A percentile compares a stretch with the other conserved stretches of the same genome.
Evolutionary conservation across 2,113 vertebrate genomes (phyloP).

Genomic region (Hiodon tergisus): DNA sequence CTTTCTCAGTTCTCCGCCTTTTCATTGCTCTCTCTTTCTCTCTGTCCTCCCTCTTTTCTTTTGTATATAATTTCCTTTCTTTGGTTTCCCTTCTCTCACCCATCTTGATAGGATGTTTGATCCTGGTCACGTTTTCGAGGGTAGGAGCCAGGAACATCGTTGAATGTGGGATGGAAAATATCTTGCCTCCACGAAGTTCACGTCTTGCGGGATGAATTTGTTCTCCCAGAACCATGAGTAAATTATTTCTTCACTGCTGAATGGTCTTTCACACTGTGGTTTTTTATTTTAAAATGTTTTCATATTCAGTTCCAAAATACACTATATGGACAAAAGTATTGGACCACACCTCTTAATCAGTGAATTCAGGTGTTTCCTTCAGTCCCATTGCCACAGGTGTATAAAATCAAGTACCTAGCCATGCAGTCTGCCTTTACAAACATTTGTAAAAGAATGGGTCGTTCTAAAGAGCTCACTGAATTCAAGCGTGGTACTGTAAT

Average conservation of each 20-base stretch:
- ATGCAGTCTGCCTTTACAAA: no score
- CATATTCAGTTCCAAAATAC: no score
- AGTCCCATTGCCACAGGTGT: no score
- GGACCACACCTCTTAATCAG: no score
- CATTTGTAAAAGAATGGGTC: no score
- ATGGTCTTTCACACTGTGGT: neutral
- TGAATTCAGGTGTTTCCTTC: no score
- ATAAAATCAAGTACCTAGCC: no score
- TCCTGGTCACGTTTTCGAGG: neutral
- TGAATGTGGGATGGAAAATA: slow-evolving; percentile 9
- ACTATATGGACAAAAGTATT: no score
- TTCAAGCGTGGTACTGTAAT: no score
- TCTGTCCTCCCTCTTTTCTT: neutral
- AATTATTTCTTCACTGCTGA: neutral
- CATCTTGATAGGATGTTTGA: neutral
- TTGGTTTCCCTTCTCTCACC: slow-evolving; percentile 1
- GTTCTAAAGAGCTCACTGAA: no score
- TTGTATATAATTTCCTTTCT: slow-evolving; percentile 16
- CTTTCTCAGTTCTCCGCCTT: no score
- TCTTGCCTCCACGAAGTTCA: neutral
- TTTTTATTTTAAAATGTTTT: no score
- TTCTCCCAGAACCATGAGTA: neutral
- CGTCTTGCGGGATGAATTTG: neutral
- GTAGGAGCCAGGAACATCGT: neutral
- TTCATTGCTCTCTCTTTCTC: neutral